Evolutionary conservation across 2,888 invertebrate genomes (phyloP).

Genomic region (Chrysomela aeneicollis): DNA sequence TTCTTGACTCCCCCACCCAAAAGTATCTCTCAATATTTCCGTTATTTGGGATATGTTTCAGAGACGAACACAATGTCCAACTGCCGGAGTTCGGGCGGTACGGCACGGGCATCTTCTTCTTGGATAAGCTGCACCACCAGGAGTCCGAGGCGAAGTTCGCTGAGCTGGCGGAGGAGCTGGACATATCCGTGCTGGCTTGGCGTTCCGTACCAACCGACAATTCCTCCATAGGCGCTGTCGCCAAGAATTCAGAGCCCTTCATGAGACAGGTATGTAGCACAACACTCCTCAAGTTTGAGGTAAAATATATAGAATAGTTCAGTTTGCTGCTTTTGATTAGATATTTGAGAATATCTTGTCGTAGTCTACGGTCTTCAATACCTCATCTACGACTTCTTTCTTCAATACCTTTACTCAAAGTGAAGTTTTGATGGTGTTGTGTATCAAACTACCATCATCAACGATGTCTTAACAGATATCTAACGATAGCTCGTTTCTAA

Average conservation of each 20-base stretch:
- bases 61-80: conserved; percentile 80
- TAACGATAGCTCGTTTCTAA: too few species aligned
- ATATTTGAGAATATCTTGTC: too few species aligned
- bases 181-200: conserved; percentile 90
- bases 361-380: too few species aligned
- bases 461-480: too few species aligned
- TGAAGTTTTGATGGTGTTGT: too few species aligned
- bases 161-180: conserved; percentile 80
- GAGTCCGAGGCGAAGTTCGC: conserved; percentile 84
- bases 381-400: too few species aligned
- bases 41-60: conserved; percentile 60
- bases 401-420: too few species aligned
- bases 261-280: conserved; percentile 82
- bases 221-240: conserved; percentile 88
- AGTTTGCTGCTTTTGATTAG: too few species aligned
- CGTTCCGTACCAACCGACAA: conserved; percentile 91
- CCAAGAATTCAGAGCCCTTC: conserved; percentile 92
- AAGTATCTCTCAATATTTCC: neutral
- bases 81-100: conserved; percentile 90
- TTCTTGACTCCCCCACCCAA: too few species aligned
- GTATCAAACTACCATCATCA: too few species aligned
- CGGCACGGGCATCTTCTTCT: conserved; percentile 95
- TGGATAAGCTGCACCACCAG: conserved; percentile 84
- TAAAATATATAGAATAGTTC: neutral
- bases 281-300: neutral